Evolutionary conservation across 2,888 invertebrate species (phyloP).

Genomic region (Doris montereyensis): DNA sequence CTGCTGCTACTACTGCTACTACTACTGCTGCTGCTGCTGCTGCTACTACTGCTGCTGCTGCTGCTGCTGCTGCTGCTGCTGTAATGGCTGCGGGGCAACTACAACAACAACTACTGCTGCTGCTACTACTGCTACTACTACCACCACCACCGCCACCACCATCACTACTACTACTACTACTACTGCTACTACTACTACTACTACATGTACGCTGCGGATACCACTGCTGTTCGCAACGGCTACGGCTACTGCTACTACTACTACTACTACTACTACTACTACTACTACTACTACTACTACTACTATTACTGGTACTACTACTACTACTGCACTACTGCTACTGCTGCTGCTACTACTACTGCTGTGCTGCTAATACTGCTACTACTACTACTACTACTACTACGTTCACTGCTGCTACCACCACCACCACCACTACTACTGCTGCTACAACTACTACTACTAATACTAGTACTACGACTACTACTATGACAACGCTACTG

Average conservation of each 20-base stretch:
- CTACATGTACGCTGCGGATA: not conserved
- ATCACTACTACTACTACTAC: not conserved
- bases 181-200: not conserved
- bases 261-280: constrained; percentile 17
- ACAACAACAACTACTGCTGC: not conserved
- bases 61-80: constrained; percentile 8
- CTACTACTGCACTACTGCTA: not conserved
- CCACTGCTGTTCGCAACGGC: not conserved
- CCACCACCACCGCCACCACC: not conserved
- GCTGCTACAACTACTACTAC: not conserved
- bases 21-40: constrained; percentile 16
- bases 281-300: constrained; percentile 20
- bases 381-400: not conserved
- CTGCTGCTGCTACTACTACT: not conserved
- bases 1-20: constrained; percentile 20
- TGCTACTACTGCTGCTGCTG: not conserved
- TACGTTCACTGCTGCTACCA: not conserved
- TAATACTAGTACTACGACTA: not conserved
- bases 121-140: constrained; percentile 14
- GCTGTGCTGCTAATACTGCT: no score
- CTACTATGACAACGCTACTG: not conserved
- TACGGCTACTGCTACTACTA: constrained; percentile 9
- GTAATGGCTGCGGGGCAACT: not conserved
- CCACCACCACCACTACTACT: not conserved
- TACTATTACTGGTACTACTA: constrained; percentile 13